phyloP scores from a whole-genome alignment of 2,888 invertebrate genomes.

The Agrotis puta region DNA sequence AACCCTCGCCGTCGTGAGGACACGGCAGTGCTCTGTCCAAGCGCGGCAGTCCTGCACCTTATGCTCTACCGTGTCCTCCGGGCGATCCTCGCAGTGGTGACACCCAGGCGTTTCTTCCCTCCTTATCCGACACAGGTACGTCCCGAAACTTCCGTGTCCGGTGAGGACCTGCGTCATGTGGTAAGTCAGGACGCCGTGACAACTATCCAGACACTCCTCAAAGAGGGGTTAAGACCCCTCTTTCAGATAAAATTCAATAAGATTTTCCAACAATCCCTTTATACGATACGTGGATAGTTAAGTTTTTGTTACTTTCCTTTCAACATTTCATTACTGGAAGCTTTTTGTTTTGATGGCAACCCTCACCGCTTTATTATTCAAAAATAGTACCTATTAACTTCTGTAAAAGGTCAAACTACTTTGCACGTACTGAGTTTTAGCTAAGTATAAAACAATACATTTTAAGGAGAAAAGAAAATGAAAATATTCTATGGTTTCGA shows the following conservation, averaged over 20 bases:
- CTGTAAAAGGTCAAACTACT: conserved; percentile 28
- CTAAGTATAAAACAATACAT: not conserved
- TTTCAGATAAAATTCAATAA: conserved; percentile 11
- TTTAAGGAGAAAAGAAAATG: not conserved
- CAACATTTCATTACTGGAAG: conserved; percentile 37
- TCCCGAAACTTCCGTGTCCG: too few relatives aligned
- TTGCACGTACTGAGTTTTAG: not conserved
- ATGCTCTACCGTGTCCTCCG: too few relatives aligned
- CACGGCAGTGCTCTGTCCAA: too few relatives aligned
- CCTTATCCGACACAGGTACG: too few relatives aligned
- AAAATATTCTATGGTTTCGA: not conserved
- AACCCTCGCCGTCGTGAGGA: too few relatives aligned
- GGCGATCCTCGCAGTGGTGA: too few relatives aligned
- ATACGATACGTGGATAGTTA: not conserved
- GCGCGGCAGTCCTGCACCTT: too few relatives aligned
- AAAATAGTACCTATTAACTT: conserved; percentile 27
- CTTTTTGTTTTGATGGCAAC: conserved; percentile 37
- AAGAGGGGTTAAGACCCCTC: too few relatives aligned
- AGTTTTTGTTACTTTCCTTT: conserved; percentile 30
- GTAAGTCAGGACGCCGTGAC: too few relatives aligned
- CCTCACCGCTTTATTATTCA: conserved; percentile 31
- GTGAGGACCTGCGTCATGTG: too few relatives aligned
- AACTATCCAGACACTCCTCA: too few relatives aligned
- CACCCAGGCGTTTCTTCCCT: too few relatives aligned
- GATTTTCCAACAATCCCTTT: conserved; percentile 3